phyloP scores from a whole-genome alignment of 2,888 invertebrate species.

The Lithophane socia region DNA sequence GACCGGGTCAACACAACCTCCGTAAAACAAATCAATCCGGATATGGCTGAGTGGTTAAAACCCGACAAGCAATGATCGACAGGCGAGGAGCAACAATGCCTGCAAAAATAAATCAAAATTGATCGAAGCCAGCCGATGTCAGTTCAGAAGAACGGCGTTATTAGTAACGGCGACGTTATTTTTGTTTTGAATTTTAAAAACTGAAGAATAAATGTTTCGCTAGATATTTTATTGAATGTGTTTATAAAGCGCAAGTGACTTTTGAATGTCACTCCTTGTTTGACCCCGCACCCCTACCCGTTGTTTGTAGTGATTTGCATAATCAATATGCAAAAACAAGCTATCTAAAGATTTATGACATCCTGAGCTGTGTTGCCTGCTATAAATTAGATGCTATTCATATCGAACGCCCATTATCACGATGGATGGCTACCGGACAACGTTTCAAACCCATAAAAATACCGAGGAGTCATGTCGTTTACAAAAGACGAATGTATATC shows the following conservation, averaged over 20 bases:
- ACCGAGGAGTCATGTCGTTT: not conserved
- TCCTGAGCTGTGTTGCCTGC: conserved; percentile 35
- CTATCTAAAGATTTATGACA: conserved; percentile 48
- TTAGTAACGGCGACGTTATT: conserved; percentile 28
- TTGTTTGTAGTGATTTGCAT: conserved; percentile 56
- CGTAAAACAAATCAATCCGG: not conserved
- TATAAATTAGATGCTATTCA: conserved; percentile 57
- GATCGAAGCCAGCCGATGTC: conserved; percentile 20
- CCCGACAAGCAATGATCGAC: conserved; percentile 16
- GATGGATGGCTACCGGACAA: conserved; percentile 50
- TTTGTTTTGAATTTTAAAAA: conserved; percentile 14
- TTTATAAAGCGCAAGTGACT: conserved; percentile 32
- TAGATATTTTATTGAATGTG: conserved; percentile 8
- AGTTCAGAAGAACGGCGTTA: not conserved
- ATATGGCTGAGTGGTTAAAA: conserved; percentile 6
- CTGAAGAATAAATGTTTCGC: not conserved
- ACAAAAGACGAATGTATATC: not conserved
- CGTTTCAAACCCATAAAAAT: conserved; percentile 34
- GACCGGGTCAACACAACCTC: too few species aligned
- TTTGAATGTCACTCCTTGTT: conserved; percentile 35
- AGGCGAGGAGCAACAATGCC: conserved; percentile 12
- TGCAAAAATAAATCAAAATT: conserved; percentile 22
- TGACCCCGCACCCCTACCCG: conserved; percentile 17
- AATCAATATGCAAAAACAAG: conserved; percentile 61
- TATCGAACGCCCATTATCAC: conserved; percentile 44